Base-by-base conservation (phyloP, 2,113 vertebrate genomes). In the Syngnathus floridae region DNA sequence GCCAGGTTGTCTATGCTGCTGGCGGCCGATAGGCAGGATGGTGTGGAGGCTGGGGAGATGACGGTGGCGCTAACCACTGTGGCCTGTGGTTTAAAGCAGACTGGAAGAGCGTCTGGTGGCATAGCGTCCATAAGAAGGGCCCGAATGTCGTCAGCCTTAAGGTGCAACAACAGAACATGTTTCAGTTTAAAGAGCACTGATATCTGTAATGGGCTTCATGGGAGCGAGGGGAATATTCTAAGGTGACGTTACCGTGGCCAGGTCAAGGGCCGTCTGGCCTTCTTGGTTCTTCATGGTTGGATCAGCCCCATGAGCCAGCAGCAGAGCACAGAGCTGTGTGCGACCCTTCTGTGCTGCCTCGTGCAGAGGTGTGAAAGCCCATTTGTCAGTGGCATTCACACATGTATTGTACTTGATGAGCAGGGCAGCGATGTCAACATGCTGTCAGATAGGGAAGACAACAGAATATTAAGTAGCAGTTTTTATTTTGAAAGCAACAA, bases 1-100 rank as follows among this genome's bases (percentile, higher is more conserved):
- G 95, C 89, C 11, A 99, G 92, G 87, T 97, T 99, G 79, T 99
- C 97, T 62, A 98, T 94, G 87, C 97, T 99, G 88, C 95, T 98
- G 70, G 96, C 96, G 12, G 96, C 96, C 0, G 95, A 97, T 67
- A 99, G 92, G 84, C 95, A 99, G 76, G 96, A 97, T 0, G 96
- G 96, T 0, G 96, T 98, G 55, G 96, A 96, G n/a, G 95, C 95
- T 22, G 97, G 97, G 0, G 97, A 98, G 86, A 98, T 97, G 71
- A 98, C 87, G 0, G 95, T 93, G 75, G 96, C 94, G 72, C 95
- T 98, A 83, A 98, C 95, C 65, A 98, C 95, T 4, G 96, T 99
- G 7, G 97, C 87, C 79, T 97, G 96, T 52, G 95, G 95, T 84
- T 87, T 88, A 63, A 91, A 89, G 74, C 90, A 92, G 79, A 82